These are phyloP conservation scores for Melanogrammus aeglefinus DNA, from an alignment of 2,797 vertebrate species.

Conservation along the genomic window DNA sequence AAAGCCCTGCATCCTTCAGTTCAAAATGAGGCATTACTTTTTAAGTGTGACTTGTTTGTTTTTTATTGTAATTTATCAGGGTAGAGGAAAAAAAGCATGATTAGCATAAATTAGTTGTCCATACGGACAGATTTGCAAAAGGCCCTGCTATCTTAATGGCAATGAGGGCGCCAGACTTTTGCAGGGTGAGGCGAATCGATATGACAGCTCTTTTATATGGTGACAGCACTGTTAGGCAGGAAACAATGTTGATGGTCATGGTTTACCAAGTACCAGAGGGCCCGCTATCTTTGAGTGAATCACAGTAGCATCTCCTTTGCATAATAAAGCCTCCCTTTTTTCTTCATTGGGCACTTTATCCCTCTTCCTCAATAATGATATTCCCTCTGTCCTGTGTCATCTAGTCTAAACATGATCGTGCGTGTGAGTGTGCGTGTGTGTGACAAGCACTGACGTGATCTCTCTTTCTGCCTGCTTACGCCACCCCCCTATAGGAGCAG, in stretches of 20 bases:
- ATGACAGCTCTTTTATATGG: conserved; percentile 48
- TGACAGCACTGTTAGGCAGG: conserved; percentile 55
- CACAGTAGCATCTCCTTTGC: conserved; percentile 58
- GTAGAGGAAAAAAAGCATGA: not conserved
- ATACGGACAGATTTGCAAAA: conserved; percentile 5
- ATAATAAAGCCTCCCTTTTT: conserved; percentile 62
- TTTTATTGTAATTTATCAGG: not conserved
- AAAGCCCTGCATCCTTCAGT: not conserved
- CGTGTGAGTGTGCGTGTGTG: not conserved
- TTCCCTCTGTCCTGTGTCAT: not conserved
- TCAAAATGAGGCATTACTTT: not conserved
- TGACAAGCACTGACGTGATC: conserved; percentile 8
- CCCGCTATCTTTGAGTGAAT: conserved; percentile 56
- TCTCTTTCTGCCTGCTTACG: conserved; percentile 18
- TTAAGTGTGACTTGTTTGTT: not conserved
- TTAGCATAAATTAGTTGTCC: conserved; percentile 22
- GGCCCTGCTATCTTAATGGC: conserved; percentile 28
- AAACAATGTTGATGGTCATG: conserved; percentile 66
- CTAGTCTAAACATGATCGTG: not conserved
- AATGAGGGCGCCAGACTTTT: conserved; percentile 36
- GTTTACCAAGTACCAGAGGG: conserved; percentile 39
- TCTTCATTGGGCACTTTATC: conserved; percentile 24
- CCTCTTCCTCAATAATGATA: conserved; percentile 24
- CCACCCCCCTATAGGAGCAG: conserved; percentile 74
- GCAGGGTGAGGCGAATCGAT: conserved; percentile 51